phyloP scores from a whole-genome alignment of 2,797 vertebrate species.

The Hydrocynus forskahlii region DNA sequence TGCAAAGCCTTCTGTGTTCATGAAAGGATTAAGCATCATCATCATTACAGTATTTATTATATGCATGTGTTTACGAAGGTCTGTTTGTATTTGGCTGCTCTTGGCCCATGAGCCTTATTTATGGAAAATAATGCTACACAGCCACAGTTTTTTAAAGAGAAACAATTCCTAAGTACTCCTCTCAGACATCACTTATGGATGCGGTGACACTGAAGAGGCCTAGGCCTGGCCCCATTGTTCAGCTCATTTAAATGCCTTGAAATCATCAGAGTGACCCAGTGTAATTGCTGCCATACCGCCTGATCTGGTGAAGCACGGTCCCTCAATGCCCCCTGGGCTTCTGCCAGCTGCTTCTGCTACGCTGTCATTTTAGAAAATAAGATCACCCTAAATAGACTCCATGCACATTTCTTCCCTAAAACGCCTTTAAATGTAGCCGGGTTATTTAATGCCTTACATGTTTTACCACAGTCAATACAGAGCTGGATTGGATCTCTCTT shows the following conservation, averaged over 20 bases:
- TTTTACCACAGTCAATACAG: constrained; percentile 8
- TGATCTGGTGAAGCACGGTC: constrained; percentile 18
- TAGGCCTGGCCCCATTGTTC: constrained; percentile 3
- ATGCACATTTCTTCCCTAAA: constrained; percentile 8
- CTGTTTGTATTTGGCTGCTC: neutral
- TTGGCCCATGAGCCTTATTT: neutral
- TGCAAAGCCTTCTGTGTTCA: neutral
- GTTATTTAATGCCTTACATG: constrained; percentile 4
- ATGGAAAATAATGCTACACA: constrained; percentile 12
- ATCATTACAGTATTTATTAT: constrained; percentile 16
- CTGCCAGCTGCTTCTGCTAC: constrained; percentile 36
- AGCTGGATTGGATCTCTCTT: neutral
- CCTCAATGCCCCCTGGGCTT: constrained; percentile 22
- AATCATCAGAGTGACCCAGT: constrained; percentile 40
- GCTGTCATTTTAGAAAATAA: constrained; percentile 44
- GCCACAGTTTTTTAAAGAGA: constrained; percentile 8
- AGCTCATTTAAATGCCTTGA: constrained; percentile 42
- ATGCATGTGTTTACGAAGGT: neutral
- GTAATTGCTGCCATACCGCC: constrained; percentile 45
- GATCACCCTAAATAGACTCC: constrained; percentile 25
- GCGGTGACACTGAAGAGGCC: constrained; percentile 10
- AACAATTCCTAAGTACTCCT: neutral
- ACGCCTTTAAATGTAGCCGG: constrained; percentile 19
- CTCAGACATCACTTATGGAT: constrained; percentile 15
- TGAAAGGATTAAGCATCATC: neutral